Conservation (phyloP, 2,888 invertebrate species). For the Autographa gamma region DNA sequence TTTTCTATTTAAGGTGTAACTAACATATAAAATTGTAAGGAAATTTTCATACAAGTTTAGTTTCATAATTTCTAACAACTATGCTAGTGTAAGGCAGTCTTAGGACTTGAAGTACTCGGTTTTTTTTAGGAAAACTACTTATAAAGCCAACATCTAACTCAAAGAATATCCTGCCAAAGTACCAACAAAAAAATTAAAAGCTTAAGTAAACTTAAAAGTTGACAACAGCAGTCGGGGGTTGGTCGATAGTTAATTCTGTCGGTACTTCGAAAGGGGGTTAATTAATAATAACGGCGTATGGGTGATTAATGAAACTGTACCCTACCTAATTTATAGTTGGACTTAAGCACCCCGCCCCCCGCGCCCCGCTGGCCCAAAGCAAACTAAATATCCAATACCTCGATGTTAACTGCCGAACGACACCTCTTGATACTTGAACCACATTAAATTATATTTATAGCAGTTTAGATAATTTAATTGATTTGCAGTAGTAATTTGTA, state of each 20-base stretch:
- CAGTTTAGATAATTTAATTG: background rate
- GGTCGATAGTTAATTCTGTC: constrained; percentile 87
- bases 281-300: constrained; percentile 89
- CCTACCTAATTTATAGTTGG: constrained; percentile 90
- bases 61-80: too few species aligned
- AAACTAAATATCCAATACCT: constrained; percentile 90
- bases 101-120: too few species aligned
- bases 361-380: constrained; percentile 84
- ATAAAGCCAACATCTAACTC: constrained; percentile 10
- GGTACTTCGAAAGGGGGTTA: constrained; percentile 87
- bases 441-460: background rate
- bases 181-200: constrained; percentile 44
- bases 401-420: constrained; percentile 73
- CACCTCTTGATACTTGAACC: constrained; percentile 61
- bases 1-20: too few species aligned
- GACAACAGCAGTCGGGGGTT: constrained; percentile 70
- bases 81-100: too few species aligned
- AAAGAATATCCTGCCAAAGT: constrained; percentile 19
- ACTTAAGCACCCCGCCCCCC: constrained; percentile 85
- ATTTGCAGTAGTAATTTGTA: background rate
- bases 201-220: constrained; percentile 71
- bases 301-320: constrained; percentile 89
- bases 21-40: too few species aligned
- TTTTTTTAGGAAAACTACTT: background rate
- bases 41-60: too few species aligned